Base-by-base conservation (phyloP, 30 jellyfish, hydroid and myxozoan genomes). In the Turritopsis dohrnii region DNA sequence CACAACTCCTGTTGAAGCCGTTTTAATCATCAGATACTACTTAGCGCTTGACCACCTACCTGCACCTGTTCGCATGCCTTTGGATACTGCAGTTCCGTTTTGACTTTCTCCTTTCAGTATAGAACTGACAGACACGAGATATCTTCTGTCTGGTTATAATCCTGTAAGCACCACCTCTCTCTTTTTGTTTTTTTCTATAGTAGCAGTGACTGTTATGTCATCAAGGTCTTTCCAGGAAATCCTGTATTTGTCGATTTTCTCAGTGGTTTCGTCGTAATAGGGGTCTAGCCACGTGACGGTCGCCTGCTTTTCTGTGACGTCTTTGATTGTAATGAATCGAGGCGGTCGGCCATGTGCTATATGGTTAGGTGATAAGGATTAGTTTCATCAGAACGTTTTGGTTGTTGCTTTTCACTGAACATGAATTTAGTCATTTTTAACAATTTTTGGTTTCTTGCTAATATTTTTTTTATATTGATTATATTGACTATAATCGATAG, bases 291-390 rank as follows among this genome's bases (percentile, higher is more conserved):
- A 74, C 16, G 83, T 23, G 71, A 74, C 60, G 7, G 83, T 74
- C 13, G 83, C 83, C 9, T 22, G 18, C 9, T 9, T 74, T 18
- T 74, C 83, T 21, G 54, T 74, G 1, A 74, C 23, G 41, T 74
- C 83, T 26, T n/a, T 29, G 24, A 74, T 74, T 26, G 28, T 52
- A 74, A 74, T 29, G 24, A 23, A 1, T 74, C 65, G 52, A 16
- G 83, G 83, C 9, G 83, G 83, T 23, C 83, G 18, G 16, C 77
- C 77, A 19, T 69, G 19, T 7, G 77, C 77, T n/a, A n/a, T n/a
- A n/a, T n/a, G n/a, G n/a, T n/a, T n/a, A n/a, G n/a, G n/a, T n/a
- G n/a, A n/a, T n/a, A n/a, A n/a, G n/a, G n/a, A n/a, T n/a, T n/a
- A n/a, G n/a, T n/a, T n/a, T n/a, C n/a, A n/a, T n/a, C n/a, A n/a